Base-by-base conservation (phyloP, 2,888 invertebrate species). In the Abrostola triplasia region DNA sequence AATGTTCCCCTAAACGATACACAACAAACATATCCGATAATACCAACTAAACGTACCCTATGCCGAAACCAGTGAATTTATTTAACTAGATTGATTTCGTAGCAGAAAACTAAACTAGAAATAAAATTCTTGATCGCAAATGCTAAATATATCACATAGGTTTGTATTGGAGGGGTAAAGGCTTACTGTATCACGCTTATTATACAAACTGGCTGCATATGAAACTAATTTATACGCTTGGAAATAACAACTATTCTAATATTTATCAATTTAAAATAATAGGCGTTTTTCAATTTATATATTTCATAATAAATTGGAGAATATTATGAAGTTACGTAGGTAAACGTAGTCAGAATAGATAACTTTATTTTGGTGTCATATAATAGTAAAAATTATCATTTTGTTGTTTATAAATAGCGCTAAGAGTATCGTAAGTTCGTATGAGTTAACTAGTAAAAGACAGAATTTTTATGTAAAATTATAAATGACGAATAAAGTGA, bases 221-320 rank as follows among this genome's bases (percentile, higher is more conserved):
- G 53, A 41, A 63, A 52, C 37, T 11, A 41, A 72, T 63, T 64
- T 44, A 36, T 13, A 54, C 59, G 62, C 47, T 66, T 48, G 10
- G n/a, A 54, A 13, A 51, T 49, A 57, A 52, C 48, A 59, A 10
- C 36, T 52, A 24, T 56, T 44, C 53, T 44, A 47, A 56, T 13
- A 59, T 42, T 24, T 44, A 47, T 24, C 42, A 57, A 67, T 59
- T 59, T 57, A 49, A 11, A 38, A 12, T 5, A 12, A 5, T 24
- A 41, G 51, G 8, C 44, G 12, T 52, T 41, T 24, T 58, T 13
- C 50, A 24, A 49, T 48, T 37, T n/a, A n/a, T n/a, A 40, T 36
- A 35, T 37, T 56, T 13, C 10, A 40, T 24, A 52, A 24, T 24
- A 24, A 24, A 24, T 24, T 24, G 24, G 24, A 24, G 24, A 24